Conservation (phyloP, 2,113 vertebrate genomes). For the Antechinus flavipes region DNA sequence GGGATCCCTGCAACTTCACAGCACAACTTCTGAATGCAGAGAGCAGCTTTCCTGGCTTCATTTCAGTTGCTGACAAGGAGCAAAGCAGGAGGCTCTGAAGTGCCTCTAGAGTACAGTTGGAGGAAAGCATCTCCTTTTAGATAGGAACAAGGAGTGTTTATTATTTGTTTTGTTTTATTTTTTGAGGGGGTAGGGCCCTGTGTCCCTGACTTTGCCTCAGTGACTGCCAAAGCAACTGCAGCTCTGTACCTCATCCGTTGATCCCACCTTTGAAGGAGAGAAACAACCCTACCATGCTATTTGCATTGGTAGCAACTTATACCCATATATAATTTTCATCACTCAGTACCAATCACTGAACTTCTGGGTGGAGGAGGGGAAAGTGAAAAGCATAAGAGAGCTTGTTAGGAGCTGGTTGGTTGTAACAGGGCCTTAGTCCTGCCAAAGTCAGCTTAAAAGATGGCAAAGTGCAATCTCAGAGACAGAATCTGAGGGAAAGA, state of each 20-base stretch:
- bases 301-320: constrained; percentile 79
- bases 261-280: constrained; percentile 78
- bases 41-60: constrained; percentile 86
- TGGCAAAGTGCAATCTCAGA: constrained; percentile 68
- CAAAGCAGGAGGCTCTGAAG: constrained; percentile 79
- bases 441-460: constrained; percentile 58
- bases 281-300: constrained; percentile 64
- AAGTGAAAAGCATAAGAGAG: constrained; percentile 31
- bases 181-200: constrained; percentile 76
- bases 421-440: constrained; percentile 61
- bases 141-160: constrained; percentile 83
- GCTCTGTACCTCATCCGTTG: constrained; percentile 78
- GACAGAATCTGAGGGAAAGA: constrained; percentile 35
- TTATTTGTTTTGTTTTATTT: constrained; percentile 47
- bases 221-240: constrained; percentile 80
- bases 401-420: constrained; percentile 52
- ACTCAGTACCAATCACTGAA: constrained; percentile 75
- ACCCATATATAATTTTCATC: constrained; percentile 80
- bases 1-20: constrained; percentile 86
- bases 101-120: constrained; percentile 80
- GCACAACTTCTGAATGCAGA: constrained; percentile 86
- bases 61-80: constrained; percentile 85
- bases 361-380: constrained; percentile 74
- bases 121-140: constrained; percentile 74
- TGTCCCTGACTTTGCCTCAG: constrained; percentile 79